Conservation (phyloP, 64 coral and sea anemone species). For the Porites lutea region DNA sequence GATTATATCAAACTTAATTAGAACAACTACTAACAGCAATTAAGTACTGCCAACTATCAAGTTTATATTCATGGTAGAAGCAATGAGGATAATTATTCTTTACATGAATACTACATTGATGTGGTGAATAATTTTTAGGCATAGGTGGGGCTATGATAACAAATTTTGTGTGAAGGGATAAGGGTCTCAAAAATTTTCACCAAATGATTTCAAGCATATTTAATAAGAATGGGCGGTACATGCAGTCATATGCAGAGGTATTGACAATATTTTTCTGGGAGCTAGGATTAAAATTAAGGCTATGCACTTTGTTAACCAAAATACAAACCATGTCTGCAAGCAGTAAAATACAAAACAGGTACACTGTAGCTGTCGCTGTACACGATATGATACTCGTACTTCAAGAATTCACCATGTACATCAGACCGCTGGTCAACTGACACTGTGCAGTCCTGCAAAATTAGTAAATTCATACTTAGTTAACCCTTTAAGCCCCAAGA, state of each 20-base stretch:
- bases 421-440: neutral
- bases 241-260: too few relatives aligned
- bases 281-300: neutral
- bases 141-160: too few relatives aligned
- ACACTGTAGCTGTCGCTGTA: slow-evolving; percentile 93
- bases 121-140: too few relatives aligned
- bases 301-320: neutral
- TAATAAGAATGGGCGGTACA: too few relatives aligned
- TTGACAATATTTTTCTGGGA: too few relatives aligned
- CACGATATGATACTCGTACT: slow-evolving; percentile 89
- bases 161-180: neutral
- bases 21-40: too few relatives aligned
- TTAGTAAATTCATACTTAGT: neutral
- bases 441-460: slow-evolving; percentile 32
- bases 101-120: too few relatives aligned
- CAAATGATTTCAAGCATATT: neutral
- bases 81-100: too few relatives aligned
- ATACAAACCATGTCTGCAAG: slow-evolving; percentile 76
- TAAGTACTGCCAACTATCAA: too few relatives aligned
- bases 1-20: too few relatives aligned
- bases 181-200: neutral
- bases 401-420: neutral
- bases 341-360: slow-evolving; percentile 95
- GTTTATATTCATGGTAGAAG: too few relatives aligned
- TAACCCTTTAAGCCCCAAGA: too few relatives aligned